Conservation (phyloP, 2,888 invertebrate genomes). For the Eupithecia vulgata region DNA sequence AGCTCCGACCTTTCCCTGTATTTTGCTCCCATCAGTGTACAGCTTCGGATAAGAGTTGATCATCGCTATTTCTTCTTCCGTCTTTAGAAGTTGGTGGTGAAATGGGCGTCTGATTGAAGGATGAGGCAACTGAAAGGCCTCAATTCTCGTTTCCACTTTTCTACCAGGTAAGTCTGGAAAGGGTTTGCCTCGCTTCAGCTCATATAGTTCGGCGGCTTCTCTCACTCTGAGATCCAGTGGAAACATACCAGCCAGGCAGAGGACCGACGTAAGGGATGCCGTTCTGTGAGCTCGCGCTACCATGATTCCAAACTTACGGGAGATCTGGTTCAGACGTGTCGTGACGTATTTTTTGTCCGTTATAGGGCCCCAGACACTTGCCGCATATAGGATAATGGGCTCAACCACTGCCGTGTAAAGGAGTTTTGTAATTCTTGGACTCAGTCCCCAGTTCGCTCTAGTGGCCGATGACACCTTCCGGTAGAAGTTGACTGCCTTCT, state of each 20-base stretch:
- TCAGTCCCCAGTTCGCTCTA: not conserved
- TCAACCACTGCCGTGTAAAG: not conserved
- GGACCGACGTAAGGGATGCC: not conserved
- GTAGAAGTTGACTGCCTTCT: not conserved
- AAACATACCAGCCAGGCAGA: not conserved
- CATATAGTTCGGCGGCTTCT: not conserved
- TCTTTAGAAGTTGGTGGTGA: slow-evolving; percentile 13
- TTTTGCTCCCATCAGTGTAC: not conserved
- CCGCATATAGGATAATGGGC: not conserved
- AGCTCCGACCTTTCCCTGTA: not conserved
- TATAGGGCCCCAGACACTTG: not conserved
- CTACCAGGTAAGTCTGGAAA: slow-evolving; percentile 24
- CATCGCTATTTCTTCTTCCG: slow-evolving; percentile 8
- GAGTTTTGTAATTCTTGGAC: not conserved
- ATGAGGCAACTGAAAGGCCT: slow-evolving; percentile 13
- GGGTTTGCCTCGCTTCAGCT: not conserved
- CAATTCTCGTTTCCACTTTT: slow-evolving; percentile 31
- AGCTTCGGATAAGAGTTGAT: not conserved
- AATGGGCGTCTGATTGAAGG: slow-evolving; percentile 25
- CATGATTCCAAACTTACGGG: not conserved
- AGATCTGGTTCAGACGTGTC: not conserved
- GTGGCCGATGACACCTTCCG: not conserved
- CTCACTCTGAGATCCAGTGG: not conserved
- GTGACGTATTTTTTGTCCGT: not conserved
- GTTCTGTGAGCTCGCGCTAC: not conserved